Percentiles rank a stretch among this genome's conserved stretches.
Evolutionary conservation across 2,888 invertebrate species (phyloP).

Genomic region (Caenorhabditis doughertyi): DNA sequence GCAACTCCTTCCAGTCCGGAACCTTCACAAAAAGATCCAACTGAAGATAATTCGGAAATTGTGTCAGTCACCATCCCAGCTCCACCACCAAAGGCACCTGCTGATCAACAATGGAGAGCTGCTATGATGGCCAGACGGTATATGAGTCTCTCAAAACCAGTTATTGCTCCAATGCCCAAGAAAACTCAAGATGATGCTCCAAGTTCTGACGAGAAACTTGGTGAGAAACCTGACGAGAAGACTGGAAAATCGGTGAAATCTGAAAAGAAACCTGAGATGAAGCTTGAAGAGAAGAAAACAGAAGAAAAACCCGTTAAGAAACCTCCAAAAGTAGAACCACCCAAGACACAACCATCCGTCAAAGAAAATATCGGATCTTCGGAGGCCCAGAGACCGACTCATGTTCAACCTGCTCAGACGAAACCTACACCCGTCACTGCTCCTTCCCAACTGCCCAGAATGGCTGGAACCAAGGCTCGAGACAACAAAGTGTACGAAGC

Average conservation of each 20-base stretch:
- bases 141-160: constrained; percentile 16
- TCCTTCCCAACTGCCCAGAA: neutral
- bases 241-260: too few relatives aligned
- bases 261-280: too few relatives aligned
- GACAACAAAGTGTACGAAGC: neutral
- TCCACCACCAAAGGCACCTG: constrained; percentile 41
- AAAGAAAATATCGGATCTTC: too few relatives aligned
- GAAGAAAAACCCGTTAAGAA: neutral
- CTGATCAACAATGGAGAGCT: constrained; percentile 53
- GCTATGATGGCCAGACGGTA: constrained; percentile 52
- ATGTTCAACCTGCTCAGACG: too few relatives aligned
- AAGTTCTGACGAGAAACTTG: neutral
- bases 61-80: neutral
- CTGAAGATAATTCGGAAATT: neutral
- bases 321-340: too few relatives aligned
- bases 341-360: neutral
- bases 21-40: neutral
- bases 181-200: too few relatives aligned
- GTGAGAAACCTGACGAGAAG: too few relatives aligned
- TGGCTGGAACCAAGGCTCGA: neutral
- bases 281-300: too few relatives aligned
- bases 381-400: too few relatives aligned
- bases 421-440: neutral
- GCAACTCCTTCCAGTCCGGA: neutral
- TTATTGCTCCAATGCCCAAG: neutral